Conservation (phyloP, 2,888 invertebrate species). For the Acleris emargana region DNA sequence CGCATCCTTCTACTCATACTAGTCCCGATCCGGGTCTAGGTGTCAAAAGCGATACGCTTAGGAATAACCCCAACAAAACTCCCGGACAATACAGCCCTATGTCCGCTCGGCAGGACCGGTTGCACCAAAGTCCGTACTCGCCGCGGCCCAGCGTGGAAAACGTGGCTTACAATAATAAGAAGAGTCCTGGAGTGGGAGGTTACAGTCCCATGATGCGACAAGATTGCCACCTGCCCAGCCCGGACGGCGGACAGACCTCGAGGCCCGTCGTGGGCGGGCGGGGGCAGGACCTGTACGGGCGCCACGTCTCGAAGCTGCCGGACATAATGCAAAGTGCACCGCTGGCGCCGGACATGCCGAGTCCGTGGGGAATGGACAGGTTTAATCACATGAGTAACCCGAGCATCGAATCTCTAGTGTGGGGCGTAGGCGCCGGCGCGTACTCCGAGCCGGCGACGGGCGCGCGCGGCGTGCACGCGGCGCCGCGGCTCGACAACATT, state of each 20-base stretch:
- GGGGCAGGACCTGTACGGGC: constrained; percentile 61
- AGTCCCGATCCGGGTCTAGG: constrained; percentile 73
- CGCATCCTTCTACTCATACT: constrained; percentile 73
- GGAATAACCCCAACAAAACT: constrained; percentile 66
- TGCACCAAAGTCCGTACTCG: constrained; percentile 73
- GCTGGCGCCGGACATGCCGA: constrained; percentile 55
- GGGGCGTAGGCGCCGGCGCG: constrained; percentile 55
- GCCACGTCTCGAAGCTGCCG: constrained; percentile 58
- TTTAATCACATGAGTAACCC: constrained; percentile 57
- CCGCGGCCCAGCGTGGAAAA: constrained; percentile 72
- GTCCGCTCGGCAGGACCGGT: constrained; percentile 68
- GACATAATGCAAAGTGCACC: constrained; percentile 59
- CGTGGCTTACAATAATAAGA: constrained; percentile 63
- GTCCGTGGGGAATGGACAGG: constrained; percentile 65
- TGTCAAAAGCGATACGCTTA: constrained; percentile 62
- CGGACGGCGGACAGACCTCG: constrained; percentile 61
- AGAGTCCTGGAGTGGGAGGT: constrained; percentile 71
- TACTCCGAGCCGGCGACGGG: constrained; percentile 40
- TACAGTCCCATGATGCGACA: constrained; percentile 75
- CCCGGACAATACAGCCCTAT: constrained; percentile 77
- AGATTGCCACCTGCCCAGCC: constrained; percentile 72
- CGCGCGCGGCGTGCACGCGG: constrained; percentile 42
- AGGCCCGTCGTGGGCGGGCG: constrained; percentile 51
- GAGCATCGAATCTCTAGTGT: constrained; percentile 68
- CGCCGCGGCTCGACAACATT: constrained; percentile 53